Conservation (phyloP, 2,113 vertebrate genomes). For the Podarcis raffonei region DNA sequence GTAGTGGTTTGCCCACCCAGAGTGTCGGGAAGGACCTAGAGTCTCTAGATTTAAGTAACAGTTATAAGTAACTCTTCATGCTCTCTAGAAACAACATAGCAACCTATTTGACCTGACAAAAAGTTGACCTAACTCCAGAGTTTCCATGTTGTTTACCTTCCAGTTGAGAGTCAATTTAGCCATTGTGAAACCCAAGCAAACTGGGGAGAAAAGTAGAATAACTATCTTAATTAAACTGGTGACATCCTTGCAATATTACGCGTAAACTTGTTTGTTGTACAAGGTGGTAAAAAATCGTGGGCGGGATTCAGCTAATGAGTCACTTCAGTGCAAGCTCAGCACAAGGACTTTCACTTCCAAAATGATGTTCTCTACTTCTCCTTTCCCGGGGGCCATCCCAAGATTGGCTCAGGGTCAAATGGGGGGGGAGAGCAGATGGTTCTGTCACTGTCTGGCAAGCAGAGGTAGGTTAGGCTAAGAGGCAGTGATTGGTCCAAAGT, state of each 20-base stretch:
- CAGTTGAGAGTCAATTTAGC: not conserved
- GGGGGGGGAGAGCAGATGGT: no score
- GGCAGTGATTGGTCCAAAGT: no score
- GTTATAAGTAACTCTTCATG: not conserved
- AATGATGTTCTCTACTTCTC: no score
- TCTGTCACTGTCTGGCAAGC: no score
- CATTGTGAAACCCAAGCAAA: not conserved
- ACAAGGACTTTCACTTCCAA: no score
- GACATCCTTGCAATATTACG: not conserved
- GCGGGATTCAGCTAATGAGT: no score
- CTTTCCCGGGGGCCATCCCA: no score
- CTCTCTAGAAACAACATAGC: not conserved
- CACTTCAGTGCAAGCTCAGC: no score
- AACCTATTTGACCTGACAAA: not conserved
- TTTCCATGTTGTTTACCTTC: not conserved
- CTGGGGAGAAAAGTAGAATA: not conserved
- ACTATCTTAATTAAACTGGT: not conserved
- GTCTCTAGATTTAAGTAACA: not conserved
- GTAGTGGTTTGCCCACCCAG: not conserved
- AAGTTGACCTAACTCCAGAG: not conserved
- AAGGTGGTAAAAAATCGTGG: not conserved
- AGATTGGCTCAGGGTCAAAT: no score
- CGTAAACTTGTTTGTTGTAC: not conserved
- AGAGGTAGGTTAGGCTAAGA: no score
- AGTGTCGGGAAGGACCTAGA: not conserved